A percentile compares a stretch with the other conserved stretches of the same genome.
These are phyloP conservation scores for Serripes groenlandicus DNA, from an alignment of 2,888 invertebrate genomes.

Conservation along the genomic window DNA sequence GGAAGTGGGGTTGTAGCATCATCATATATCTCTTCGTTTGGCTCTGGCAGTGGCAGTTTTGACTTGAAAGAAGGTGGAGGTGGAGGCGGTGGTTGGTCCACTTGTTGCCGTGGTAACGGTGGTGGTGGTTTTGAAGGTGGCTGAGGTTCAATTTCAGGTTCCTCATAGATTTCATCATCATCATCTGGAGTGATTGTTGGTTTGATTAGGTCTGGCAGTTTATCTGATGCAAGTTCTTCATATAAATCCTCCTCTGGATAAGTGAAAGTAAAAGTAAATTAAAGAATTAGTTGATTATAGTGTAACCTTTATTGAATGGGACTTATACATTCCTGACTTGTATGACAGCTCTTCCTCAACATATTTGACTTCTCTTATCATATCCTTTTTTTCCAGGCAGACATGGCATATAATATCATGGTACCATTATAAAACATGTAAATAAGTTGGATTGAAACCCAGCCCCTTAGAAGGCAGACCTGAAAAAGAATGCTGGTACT, in stretches of 20 bases:
- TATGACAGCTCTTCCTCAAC: no score
- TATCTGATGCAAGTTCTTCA: conserved; percentile 63
- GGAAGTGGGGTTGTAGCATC: conserved; percentile 52
- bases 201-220: neutral
- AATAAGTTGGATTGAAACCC: no score
- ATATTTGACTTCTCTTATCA: no score
- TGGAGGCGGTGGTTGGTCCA: conserved; percentile 31
- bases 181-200: conserved; percentile 1
- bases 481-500: no score
- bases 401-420: no score
- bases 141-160: conserved; percentile 29
- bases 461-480: no score
- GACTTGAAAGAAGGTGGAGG: conserved; percentile 41
- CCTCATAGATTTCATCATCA: conserved; percentile 50
- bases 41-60: conserved; percentile 26
- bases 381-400: no score
- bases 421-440: no score
- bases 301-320: no score
- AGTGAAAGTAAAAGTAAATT: no score
- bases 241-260: conserved; percentile 70
- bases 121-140: conserved; percentile 27
- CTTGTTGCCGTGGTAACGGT: conserved; percentile 6
- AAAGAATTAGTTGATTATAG: no score
- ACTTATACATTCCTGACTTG: no score
- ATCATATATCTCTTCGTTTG: conserved; percentile 72